A percentile compares a stretch with the other conserved stretches of the same genome.
Evolutionary conservation across 1,140 invertebrate genomes (phyloP).

Genomic region (Oscheius sp.): DNA sequence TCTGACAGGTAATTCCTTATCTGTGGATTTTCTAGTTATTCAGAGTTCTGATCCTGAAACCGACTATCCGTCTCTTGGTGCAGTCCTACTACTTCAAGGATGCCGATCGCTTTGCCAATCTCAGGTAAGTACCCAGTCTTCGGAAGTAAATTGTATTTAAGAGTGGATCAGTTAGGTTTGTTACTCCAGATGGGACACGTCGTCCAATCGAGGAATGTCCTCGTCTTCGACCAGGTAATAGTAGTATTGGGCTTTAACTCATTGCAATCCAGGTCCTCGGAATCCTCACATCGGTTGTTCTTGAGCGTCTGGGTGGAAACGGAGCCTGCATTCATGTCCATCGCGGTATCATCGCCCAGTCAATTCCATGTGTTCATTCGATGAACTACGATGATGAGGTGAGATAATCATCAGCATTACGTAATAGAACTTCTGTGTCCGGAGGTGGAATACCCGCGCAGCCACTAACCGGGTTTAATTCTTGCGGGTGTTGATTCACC

Average conservation of each 20-base stretch:
- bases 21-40: background rate
- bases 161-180: constrained; percentile 15
- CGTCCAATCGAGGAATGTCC: constrained; percentile 14
- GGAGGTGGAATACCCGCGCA: too few relatives aligned
- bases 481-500: background rate
- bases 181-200: constrained; percentile 25
- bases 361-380: constrained; percentile 22
- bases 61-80: constrained; percentile 22
- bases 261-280: background rate
- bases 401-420: background rate
- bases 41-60: constrained; percentile 20
- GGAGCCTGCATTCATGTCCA: constrained; percentile 29
- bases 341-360: constrained; percentile 18
- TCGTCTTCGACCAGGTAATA: constrained; percentile 21
- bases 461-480: too few relatives aligned
- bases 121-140: background rate
- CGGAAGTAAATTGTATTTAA: background rate
- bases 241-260: background rate
- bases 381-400: constrained; percentile 26
- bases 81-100: constrained; percentile 30
- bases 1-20: constrained; percentile 7
- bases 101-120: constrained; percentile 11
- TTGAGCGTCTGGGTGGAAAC: constrained; percentile 16
- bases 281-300: constrained; percentile 13
- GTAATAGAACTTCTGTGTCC: background rate